Percentiles rank a stretch among this genome's conserved stretches.
Evolutionary conservation across 2,797 vertebrate species (phyloP).

Genomic region (Esox masquinongy): DNA sequence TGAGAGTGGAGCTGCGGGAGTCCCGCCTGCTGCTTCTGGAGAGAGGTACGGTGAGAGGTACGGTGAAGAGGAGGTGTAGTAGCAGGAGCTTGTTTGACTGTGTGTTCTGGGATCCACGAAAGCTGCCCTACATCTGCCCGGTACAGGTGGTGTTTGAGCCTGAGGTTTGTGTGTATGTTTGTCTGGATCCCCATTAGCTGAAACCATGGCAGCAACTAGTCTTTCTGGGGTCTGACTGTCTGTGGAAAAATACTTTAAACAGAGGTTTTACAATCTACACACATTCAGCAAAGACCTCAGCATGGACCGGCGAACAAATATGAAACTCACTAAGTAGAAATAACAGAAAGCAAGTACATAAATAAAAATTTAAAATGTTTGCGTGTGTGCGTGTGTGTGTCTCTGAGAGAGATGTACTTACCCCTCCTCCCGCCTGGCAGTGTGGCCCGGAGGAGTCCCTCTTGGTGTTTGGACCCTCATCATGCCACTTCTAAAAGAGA

Average conservation of each 20-base stretch:
- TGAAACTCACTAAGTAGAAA: no score
- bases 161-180: slow-evolving; percentile 28
- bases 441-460: slow-evolving; percentile 66
- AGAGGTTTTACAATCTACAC: no score
- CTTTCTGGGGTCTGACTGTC: no score
- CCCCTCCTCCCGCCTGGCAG: slow-evolving; percentile 37
- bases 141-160: slow-evolving; percentile 61
- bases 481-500: slow-evolving; percentile 75
- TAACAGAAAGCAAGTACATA: no score
- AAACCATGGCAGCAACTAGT: no score
- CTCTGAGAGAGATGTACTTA: slow-evolving; percentile 33
- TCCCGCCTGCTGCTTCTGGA: slow-evolving; percentile 60
- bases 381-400: slow-evolving; percentile 9
- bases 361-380: neutral
- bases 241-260: no score
- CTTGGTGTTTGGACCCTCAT: slow-evolving; percentile 72
- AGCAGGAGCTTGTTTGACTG: slow-evolving; percentile 57
- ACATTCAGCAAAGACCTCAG: no score
- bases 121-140: slow-evolving; percentile 55
- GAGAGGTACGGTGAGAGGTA: slow-evolving; percentile 10
- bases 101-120: slow-evolving; percentile 61
- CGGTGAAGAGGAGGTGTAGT: slow-evolving; percentile 42
- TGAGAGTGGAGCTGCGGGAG: slow-evolving; percentile 59
- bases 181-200: no score
- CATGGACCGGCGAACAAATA: no score